Evolutionary conservation across 2,113 vertebrate genomes (phyloP), one percentile per base, ranked within the genome.

Genomic region (Aspiorhynchus laticeps): DNA sequence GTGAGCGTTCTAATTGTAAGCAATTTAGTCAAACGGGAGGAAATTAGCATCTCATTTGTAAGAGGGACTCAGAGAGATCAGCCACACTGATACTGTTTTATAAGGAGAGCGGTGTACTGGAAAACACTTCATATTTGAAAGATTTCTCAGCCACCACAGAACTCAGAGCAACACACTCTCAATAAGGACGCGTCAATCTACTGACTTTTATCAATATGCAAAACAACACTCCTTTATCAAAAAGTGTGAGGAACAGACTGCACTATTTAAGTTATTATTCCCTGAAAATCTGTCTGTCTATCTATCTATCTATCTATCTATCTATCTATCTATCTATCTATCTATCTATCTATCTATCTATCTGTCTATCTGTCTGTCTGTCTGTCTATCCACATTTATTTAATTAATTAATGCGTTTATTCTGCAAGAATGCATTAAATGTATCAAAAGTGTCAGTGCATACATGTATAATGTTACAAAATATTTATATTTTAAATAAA

Each of bases 31-130:
- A 78, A 89, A 84, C 7, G 28, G 17, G 61, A 33, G 26, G 74
- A 80, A 87, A 87, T 86, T 76, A 80, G 53, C 69, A 85, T 82
- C 61, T 69, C 10, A 31, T 83, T 77, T 81, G 12, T 67, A 89
- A 87, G 36, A 48, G 19, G 24, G 85, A 83, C n/a, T 33, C 8
- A 0, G 81, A 63, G 86, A 63, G 51, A 80, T 79, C 46, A 79
- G 11, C 48, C 28, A 6, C 28, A 69, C 59, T 59, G 84, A 75
- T 85, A 76, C 77, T 28, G 75, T 33, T 69, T 33, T 6, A 31
- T 15, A 26, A 43, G 17, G 48, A 80, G 33, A 28, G 14, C 43
- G 33, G 38, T 26, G 19, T 36, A 26, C 46, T 36, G 43, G 53
- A 67, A 65, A 85, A 79, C 43, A 21, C 59, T 69, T 46, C 43